These are phyloP conservation scores for Spisula solida DNA, from an alignment of 2,888 invertebrate species.

Conservation along the genomic window DNA sequence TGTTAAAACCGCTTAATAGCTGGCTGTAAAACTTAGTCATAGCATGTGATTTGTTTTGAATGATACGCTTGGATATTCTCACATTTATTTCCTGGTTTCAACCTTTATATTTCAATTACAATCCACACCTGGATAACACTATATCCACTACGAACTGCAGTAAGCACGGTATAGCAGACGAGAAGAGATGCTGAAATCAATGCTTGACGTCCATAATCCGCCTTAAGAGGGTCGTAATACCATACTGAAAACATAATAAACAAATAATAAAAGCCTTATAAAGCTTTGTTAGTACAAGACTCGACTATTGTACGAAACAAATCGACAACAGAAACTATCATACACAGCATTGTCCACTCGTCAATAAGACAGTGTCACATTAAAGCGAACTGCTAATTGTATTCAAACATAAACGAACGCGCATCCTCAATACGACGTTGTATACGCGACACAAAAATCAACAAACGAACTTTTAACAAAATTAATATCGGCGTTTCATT, in stretches of 20 bases:
- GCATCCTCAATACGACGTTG: neutral
- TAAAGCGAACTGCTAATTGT: neutral
- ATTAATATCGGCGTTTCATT: neutral
- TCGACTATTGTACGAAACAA: neutral
- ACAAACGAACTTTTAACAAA: neutral
- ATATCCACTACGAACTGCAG: neutral
- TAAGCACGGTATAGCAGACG: neutral
- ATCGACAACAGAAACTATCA: neutral
- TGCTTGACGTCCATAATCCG: neutral
- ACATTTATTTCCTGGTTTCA: neutral
- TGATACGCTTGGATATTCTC: constrained; percentile 4
- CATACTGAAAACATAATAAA: neutral
- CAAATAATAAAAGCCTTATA: neutral
- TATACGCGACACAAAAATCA: neutral
- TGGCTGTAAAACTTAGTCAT: neutral
- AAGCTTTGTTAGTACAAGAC: neutral
- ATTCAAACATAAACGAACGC: neutral
- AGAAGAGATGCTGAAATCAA: neutral
- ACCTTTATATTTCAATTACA: neutral
- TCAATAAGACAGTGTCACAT: neutral
- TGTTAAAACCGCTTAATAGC: neutral
- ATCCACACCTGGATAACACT: neutral
- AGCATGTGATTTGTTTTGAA: neutral
- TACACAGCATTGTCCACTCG: neutral
- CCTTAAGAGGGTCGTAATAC: neutral